Evolutionary conservation across 2,797 vertebrate species (phyloP).

Genomic region (Scolopax bukidnonensis): DNA sequence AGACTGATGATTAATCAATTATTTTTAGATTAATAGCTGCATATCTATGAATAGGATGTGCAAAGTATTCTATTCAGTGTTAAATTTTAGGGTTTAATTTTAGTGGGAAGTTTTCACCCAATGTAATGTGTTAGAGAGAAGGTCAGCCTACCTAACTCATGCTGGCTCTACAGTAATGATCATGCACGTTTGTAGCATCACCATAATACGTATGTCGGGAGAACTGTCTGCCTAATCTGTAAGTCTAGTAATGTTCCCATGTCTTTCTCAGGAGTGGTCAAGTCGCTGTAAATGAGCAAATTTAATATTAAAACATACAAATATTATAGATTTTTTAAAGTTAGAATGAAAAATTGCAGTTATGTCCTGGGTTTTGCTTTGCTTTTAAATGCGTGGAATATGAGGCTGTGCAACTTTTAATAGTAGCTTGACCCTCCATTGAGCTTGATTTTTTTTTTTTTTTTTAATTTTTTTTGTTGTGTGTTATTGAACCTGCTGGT

Average conservation of each 20-base stretch:
- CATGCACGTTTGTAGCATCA: not conserved
- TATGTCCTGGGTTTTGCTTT: not conserved
- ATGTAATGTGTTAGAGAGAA: not conserved
- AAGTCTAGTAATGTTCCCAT: not conserved
- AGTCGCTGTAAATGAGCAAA: not conserved
- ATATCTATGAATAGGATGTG: not conserved
- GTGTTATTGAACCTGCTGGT: not conserved
- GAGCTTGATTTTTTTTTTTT: not conserved
- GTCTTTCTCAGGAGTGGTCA: not conserved
- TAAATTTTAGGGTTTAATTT: not conserved
- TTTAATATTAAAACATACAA: not conserved
- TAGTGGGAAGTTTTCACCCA: not conserved
- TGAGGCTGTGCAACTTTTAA: not conserved
- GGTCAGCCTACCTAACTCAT: not conserved
- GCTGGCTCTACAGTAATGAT: not conserved
- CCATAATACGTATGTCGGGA: rapidly evolving
- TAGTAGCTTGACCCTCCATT: not conserved
- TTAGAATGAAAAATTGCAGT: not conserved
- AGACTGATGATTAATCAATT: not conserved
- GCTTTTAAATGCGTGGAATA: not conserved
- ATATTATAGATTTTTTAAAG: not conserved
- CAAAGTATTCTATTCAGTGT: not conserved
- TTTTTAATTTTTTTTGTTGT: not conserved
- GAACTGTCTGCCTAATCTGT: not conserved
- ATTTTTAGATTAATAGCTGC: not conserved